These are phyloP conservation scores for Lepidochrysops patricia DNA, from an alignment of 2,888 invertebrate genomes.

Conservation along the genomic window DNA sequence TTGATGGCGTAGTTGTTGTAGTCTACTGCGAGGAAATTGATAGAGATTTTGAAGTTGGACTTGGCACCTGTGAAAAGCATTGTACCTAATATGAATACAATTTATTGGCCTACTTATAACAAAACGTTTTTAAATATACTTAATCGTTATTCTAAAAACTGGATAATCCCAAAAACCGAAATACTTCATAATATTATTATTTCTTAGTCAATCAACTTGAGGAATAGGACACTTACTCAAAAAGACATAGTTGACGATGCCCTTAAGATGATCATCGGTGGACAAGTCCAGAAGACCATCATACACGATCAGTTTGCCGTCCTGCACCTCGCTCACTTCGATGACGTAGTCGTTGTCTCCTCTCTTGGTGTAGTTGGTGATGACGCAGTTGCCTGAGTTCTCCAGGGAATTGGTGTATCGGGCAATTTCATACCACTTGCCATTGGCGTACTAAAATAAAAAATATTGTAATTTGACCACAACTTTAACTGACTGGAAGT, in stretches of 20 bases:
- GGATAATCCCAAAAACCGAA: no score
- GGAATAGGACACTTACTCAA: not conserved
- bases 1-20: slow-evolving; percentile 7
- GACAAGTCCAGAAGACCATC: not conserved
- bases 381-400: slow-evolving; percentile 6
- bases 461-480: not conserved
- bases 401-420: not conserved
- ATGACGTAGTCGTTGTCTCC: not conserved
- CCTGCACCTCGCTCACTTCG: not conserved
- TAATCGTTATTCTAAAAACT: no score
- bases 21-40: not conserved
- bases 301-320: not conserved
- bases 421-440: not conserved
- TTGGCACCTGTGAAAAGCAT: not conserved
- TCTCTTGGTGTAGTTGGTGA: slow-evolving; percentile 4
- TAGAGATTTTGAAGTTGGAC: not conserved
- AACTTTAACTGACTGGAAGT: no score
- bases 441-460: not conserved
- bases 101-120: no score
- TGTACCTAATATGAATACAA: no score
- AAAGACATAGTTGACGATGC: not conserved
- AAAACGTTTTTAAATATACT: no score
- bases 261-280: not conserved
- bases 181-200: no score
- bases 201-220: not conserved